These are phyloP conservation scores for Rhinolophus ferrumequinum DNA, from an alignment of 2,113 vertebrate species.

Conservation along the genomic window DNA sequence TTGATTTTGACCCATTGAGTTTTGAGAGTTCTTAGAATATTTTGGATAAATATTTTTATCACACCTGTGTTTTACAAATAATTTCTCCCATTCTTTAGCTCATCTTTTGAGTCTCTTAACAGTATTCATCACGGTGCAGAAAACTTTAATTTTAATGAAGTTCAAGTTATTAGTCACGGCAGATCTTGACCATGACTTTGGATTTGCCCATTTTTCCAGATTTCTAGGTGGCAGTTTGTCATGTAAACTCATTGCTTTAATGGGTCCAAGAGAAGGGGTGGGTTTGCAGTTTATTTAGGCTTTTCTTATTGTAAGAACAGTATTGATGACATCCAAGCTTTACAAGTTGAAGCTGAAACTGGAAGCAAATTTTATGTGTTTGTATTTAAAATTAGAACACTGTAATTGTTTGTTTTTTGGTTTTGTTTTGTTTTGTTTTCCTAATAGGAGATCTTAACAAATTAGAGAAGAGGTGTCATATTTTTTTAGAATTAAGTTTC, in stretches of 20 bases:
- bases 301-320: not conserved
- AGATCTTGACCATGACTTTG: not conserved
- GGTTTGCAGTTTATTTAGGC: not conserved
- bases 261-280: not conserved
- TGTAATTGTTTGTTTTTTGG: not conserved
- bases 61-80: not conserved
- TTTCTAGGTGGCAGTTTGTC: not conserved
- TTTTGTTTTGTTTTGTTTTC: not conserved
- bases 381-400: not conserved
- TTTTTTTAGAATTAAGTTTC: not conserved
- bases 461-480: not conserved
- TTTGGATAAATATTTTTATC: not conserved
- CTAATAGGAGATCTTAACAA: not conserved
- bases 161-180: not conserved
- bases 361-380: not conserved
- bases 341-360: not conserved
- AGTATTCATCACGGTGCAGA: not conserved
- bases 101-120: not conserved
- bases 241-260: not conserved
- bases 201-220: not conserved
- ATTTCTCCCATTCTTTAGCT: not conserved
- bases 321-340: not conserved
- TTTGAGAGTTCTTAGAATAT: not conserved
- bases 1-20: not conserved
- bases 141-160: not conserved